Evolutionary conservation across 2,797 vertebrate genomes (phyloP), one percentile per base, ranked within the genome.

Genomic region (Cyprinella venusta): DNA sequence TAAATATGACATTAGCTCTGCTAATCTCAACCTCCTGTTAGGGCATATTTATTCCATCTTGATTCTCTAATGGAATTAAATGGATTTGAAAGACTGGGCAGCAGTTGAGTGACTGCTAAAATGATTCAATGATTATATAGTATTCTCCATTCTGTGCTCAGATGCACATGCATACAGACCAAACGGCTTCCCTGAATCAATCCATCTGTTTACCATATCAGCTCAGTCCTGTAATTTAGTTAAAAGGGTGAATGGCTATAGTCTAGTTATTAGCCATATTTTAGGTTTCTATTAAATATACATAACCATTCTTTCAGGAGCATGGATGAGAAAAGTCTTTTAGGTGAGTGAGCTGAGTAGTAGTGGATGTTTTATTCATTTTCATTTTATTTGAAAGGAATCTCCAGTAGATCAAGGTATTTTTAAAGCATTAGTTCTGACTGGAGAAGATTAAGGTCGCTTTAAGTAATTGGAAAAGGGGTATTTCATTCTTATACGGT

Each of bases 1-100:
- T 68, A 87, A 84, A 87, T 83, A 86, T 88, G 84, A 86, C 84
- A 86, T 85, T 72, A 82, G 61, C 72, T 68, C 13, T 61, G 64
- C 70, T 85, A 80, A 82, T 72, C 65, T 86, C 85, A 87, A 85
- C 84, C 78, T 84, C 76, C 77, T 78, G 42, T 78, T 12, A 10
- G 77, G 83, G 86, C 71, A 63, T 77, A 54, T 72, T 67, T 71
- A 83, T 88, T 88, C 86, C 82, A 75, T 79, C 42, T 70, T 69
- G 65, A 83, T 88, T 88, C 87, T 84, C 82, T 91, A 88, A 90
- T 90, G 86, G 81, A 90, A 86, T 90, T 86, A 88, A 88, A 88
- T 87, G 82, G 85, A 87, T 80, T 87, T 87, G 81, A 90, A 81
- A 89, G 87, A 90, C 86, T 84, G 69, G 79, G 81, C 86, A 72